phyloP scores from a whole-genome alignment of 2,888 invertebrate species.

The Alentia gelatinosa region DNA sequence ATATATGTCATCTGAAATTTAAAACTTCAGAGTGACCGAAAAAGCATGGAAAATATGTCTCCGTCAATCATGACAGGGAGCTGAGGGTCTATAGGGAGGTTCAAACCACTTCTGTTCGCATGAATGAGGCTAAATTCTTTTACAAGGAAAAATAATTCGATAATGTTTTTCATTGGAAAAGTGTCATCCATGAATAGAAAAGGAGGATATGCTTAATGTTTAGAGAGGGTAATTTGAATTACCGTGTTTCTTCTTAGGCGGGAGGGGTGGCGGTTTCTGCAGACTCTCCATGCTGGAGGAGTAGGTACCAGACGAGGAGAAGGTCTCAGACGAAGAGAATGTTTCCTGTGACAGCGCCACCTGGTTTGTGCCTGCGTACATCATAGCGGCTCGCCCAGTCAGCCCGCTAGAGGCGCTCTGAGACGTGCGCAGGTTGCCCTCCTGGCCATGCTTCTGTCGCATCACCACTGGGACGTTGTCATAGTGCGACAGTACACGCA shows the following conservation, averaged over 20 bases:
- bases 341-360: constrained; percentile 74
- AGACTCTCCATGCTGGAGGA: constrained; percentile 52
- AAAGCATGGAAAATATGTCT: too few species aligned
- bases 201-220: too few species aligned
- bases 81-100: too few species aligned
- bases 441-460: not conserved
- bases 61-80: too few species aligned
- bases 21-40: too few species aligned
- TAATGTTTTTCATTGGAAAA: too few species aligned
- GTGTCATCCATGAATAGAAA: too few species aligned
- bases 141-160: too few species aligned
- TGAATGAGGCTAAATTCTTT: too few species aligned
- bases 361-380: constrained; percentile 66
- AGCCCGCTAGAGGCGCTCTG: not conserved
- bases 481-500: constrained; percentile 86
- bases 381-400: not conserved
- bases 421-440: not conserved
- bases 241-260: constrained; percentile 96
- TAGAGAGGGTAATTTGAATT: too few species aligned
- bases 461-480: constrained; percentile 83
- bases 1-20: too few species aligned
- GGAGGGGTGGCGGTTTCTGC: constrained; percentile 88
- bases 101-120: too few species aligned
- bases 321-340: constrained; percentile 74
- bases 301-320: constrained; percentile 55